Base-by-base conservation (phyloP, 2,113 vertebrate genomes). In the Rhea pennata region DNA sequence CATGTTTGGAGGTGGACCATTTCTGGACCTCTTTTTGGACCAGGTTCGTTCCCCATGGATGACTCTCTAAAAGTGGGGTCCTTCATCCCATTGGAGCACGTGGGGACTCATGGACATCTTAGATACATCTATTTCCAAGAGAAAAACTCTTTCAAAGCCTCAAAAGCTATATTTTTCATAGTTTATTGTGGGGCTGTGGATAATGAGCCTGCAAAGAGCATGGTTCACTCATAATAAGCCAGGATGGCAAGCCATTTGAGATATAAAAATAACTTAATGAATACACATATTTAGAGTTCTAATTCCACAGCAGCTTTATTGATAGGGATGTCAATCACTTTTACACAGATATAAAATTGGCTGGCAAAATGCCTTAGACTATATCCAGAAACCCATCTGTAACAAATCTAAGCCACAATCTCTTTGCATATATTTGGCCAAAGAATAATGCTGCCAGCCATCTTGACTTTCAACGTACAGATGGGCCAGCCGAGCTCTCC, bases 261-360 rank as follows among this genome's bases (percentile, higher is more conserved):
- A 87, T 82, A 77, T 66, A 89, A 97, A 96, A 96, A 97, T 94
- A 93, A 89, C 75, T 88, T 95, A 92, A 96, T 92, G 95, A 91
- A 86, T 91, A 94, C 95, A 92, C 90, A 96, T 96, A 95, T 97
- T 96, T 96, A 96, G 92, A 92, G 95, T 93, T 89, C 91, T 93
- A 92, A 96, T 82, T 58, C 51, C 77, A 36, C 88, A 95, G 96
- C 92, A 96, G 92, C 74, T 93, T 96, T 96, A 96, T 96, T 97
- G 96, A 96, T 92, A 96, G 92, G 20, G 40, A 92, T 93, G 96
- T 95, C 96, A 96, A 96, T 97, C 93, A 96, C 62, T 95, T 94
- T 93, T 93, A 93, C 83, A 90, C 73, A 26, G 88, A 96, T 92
- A 96, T 58, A 94, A 96, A 96, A 96, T 1, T 78, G 86, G 90